Base-by-base conservation (phyloP, 2,888 invertebrate genomes). In the Taphrorychus bicolor region DNA sequence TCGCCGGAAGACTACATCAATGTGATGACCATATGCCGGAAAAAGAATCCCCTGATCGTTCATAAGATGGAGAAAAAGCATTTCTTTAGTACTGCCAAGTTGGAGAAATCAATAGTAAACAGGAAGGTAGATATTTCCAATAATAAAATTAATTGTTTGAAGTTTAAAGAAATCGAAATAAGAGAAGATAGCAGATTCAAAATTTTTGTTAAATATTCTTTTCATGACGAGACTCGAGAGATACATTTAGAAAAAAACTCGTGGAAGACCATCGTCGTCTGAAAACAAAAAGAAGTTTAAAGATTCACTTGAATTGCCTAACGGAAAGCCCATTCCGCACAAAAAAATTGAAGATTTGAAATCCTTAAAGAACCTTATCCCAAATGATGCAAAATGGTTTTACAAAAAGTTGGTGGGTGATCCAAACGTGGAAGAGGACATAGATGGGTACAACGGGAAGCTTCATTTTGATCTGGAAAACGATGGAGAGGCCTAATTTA, bases 1-100 rank as follows among this genome's bases (percentile, higher is more conserved):
- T 59, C 66, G 9, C 61, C 64, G 48, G 58, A 68, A 17, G 70
- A 70, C 40, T 70, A 70, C 49, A 59, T 59, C 23, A 59, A 66
- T 59, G 24, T 69, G 21, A 66, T 66, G 62, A 53, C 22, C 57
- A 11, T 21, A 11, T 70, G 59, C 54, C 42, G 60, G 56, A 54
- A 45, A 17, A 54, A 53, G 42, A 53, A 54, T 48, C 54, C 62
- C 5, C 18, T 62, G 3, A 17, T 52, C 18, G 53, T 66, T 18
- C 49, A 53, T 17, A 22, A 54, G 49, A 66, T 66, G 66, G 23
- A 52, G 1, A 48, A 56, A 49, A 41, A 61, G 24, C 7, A 61
- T 14, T 63, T 63, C 11, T 22, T 56, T 22, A 19, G 49, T 2
- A 63, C 40, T 56, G 16, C 21, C 14, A 45, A 23, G 1, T 11